Evolutionary conservation across 2,113 vertebrate species (phyloP).

Genomic region (Psephotus haematonotus): DNA sequence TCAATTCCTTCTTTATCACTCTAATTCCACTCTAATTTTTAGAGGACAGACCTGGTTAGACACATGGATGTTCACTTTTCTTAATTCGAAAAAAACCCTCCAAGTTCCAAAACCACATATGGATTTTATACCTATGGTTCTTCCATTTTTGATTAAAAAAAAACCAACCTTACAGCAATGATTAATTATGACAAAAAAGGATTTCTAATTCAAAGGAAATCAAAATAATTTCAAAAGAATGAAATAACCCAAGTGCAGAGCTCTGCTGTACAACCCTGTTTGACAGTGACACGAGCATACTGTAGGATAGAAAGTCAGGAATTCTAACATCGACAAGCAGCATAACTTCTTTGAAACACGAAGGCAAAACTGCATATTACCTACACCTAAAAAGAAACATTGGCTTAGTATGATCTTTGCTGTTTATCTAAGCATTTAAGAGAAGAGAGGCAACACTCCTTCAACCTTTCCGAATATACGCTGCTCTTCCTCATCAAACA

Average conservation of each 20-base stretch:
- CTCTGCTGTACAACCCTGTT: not conserved
- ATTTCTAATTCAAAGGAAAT: not conserved
- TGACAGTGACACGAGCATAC: not conserved
- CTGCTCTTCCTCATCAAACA: slow-evolving; percentile 33
- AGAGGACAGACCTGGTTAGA: not conserved
- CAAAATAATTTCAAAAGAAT: not conserved
- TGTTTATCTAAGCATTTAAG: slow-evolving; percentile 11
- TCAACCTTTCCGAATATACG: not conserved
- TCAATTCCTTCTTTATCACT: not conserved
- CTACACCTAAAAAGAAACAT: not conserved
- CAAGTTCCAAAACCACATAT: not conserved
- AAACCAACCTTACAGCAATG: not conserved
- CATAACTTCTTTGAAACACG: not conserved
- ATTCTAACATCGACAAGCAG: not conserved
- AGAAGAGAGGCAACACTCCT: not conserved
- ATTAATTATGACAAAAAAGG: not conserved
- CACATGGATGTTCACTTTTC: not conserved
- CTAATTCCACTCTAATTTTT: not conserved
- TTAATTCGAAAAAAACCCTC: not conserved
- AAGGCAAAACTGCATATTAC: not conserved
- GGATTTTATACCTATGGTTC: not conserved
- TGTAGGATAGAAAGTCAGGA: not conserved
- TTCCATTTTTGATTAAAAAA: not conserved
- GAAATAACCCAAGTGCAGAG: not conserved
- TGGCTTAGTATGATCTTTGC: not conserved